These are phyloP conservation scores for Euzetes globulus DNA, from an alignment of 2,888 invertebrate species.

Conservation along the genomic window DNA sequence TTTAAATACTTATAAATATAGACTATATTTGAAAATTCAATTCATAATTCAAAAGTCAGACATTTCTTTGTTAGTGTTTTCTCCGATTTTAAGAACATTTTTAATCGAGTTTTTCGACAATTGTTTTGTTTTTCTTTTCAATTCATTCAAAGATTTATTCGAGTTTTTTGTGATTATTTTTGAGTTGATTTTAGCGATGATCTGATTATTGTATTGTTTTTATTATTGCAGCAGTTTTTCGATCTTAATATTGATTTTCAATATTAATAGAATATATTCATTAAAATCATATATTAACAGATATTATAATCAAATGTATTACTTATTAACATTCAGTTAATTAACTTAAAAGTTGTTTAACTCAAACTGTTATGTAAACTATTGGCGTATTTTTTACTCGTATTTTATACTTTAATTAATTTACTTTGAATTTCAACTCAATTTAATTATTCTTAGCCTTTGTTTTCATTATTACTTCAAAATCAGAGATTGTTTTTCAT, in stretches of 20 bases:
- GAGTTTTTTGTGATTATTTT: neutral
- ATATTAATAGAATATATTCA: neutral
- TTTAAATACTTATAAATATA: slow-evolving; percentile 1
- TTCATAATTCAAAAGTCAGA: neutral
- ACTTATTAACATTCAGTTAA: neutral
- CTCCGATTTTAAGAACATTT: neutral
- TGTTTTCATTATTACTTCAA: neutral
- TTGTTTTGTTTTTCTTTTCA: neutral
- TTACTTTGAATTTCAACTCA: neutral
- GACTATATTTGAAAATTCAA: neutral
- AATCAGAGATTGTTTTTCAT: neutral
- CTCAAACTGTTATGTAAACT: neutral
- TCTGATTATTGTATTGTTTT: neutral
- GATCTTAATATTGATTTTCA: neutral
- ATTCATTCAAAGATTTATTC: neutral
- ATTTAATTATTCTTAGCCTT: neutral
- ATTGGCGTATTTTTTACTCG: neutral
- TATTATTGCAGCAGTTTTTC: neutral
- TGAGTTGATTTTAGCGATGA: neutral
- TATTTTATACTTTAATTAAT: neutral
- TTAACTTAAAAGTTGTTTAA: too few species aligned
- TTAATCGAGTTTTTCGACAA: neutral
- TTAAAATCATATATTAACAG: neutral
- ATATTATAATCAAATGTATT: neutral
- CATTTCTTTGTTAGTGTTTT: neutral